These are phyloP conservation scores for Lamproptera curius DNA, from an alignment of 2,888 invertebrate genomes.

Conservation along the genomic window DNA sequence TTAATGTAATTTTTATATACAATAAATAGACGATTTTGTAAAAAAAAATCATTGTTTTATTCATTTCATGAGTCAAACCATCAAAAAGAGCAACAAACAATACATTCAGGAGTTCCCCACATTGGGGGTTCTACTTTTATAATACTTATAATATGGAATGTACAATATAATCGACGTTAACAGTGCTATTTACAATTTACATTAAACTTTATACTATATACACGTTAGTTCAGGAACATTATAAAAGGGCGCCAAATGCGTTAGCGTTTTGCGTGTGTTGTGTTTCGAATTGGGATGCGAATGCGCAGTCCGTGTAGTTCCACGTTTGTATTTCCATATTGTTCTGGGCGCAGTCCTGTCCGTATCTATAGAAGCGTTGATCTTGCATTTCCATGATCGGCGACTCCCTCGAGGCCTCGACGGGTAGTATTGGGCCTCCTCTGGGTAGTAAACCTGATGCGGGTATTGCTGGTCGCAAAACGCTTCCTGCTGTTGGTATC, in stretches of 20 bases:
- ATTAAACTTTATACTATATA: conserved; percentile 37
- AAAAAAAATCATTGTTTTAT: conserved; percentile 54
- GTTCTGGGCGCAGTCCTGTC: conserved; percentile 54
- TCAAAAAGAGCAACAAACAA: conserved; percentile 23
- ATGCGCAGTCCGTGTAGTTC: conserved; percentile 63
- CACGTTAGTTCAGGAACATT: conserved; percentile 31
- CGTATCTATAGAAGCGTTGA: conserved; percentile 60
- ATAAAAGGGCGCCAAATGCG: conserved; percentile 57
- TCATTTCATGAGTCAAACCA: conserved; percentile 26
- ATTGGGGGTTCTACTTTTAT: conserved; percentile 24
- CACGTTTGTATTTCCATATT: conserved; percentile 55
- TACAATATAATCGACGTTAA: conserved; percentile 30
- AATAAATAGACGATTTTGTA: conserved; percentile 78
- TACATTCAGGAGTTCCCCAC: conserved; percentile 21
- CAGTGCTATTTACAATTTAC: conserved; percentile 41
- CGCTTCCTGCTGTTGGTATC: conserved; percentile 59
- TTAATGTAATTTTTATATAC: conserved; percentile 79
- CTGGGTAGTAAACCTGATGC: conserved; percentile 60
- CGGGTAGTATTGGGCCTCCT: conserved; percentile 63
- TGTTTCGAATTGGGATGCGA: conserved; percentile 49
- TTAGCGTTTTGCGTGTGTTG: conserved; percentile 55
- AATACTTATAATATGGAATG: conserved; percentile 22
- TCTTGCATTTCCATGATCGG: conserved; percentile 55
- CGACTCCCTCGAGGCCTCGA: conserved; percentile 55
- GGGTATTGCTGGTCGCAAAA: conserved; percentile 60